Evolutionary conservation across 2,888 invertebrate genomes (phyloP), one percentile per base, ranked within the genome.

Genomic region (Ichneumoninae sp.): DNA sequence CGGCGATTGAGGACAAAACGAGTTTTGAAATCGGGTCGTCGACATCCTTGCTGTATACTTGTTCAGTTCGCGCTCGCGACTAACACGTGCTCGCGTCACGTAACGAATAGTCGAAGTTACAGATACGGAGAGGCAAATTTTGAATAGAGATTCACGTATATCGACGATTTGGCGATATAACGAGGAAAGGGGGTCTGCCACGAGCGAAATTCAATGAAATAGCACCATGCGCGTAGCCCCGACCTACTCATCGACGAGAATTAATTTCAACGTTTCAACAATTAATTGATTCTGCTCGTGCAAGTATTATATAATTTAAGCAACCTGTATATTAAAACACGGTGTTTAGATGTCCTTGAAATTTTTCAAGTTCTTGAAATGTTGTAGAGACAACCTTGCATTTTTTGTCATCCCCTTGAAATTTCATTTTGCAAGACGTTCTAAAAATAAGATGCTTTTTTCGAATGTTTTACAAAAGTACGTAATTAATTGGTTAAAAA

Each of bases 1-100:
- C 77, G 68, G 54, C 6, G 22, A 36, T 72, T 19, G 65, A 52
- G 69, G 74, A 66, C 78, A 84, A 81, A 84, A 84, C 84, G 75
- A 81, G 84, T 84, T 84, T 84, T 54, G 78, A 81, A 84, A 81
- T 81, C 81, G 84, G 84, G 84, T 77, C 84, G 81, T 75, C 81
- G 81, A 71, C 66, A 78, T 70, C 47, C 40, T 65, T 40, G 65
- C 52, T 22, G 30, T 66, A 78, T 22, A 62, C 10, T 16, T 60
- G 19, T 19, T 47, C 26, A 1, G 26, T 69, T n/a, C 13, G 60
- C 33, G 26, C n/a, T 16, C 33, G 60, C 57, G 57, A 36, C 30
- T 44, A 40, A 19, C 40, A 22, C 26, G 22, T 30, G 22, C 16
- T 6, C 60, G 60, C 30, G 33, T 60, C 26, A 30, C 30, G 33